phyloP scores from a whole-genome alignment of 2,888 invertebrate genomes.

The Chrysolina haemoptera region DNA sequence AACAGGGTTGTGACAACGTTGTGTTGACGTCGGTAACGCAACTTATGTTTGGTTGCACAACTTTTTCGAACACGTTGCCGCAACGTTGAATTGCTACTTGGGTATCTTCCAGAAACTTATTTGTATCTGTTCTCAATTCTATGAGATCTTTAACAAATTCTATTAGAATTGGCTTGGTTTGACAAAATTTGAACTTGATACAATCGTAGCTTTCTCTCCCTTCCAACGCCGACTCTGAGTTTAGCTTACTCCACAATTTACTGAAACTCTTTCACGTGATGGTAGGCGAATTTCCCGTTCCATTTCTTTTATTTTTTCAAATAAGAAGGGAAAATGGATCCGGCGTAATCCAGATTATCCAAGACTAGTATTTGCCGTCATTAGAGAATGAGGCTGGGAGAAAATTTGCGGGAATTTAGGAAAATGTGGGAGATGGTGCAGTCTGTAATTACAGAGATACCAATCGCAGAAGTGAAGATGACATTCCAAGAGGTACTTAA shows the following conservation, averaged over 20 bases:
- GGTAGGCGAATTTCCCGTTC: conserved; percentile 27
- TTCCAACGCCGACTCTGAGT: conserved; percentile 13
- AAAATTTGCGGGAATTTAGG: background rate
- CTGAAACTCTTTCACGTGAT: conserved; percentile 19
- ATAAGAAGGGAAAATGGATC: conserved; percentile 32
- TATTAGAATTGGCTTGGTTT: too few relatives aligned
- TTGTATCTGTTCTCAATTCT: too few relatives aligned
- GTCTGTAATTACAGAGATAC: background rate
- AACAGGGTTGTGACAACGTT: too few relatives aligned
- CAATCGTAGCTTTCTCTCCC: too few relatives aligned
- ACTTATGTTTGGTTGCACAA: too few relatives aligned
- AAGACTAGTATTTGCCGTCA: conserved; percentile 38
- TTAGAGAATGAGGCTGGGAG: conserved; percentile 3
- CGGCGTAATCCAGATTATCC: conserved; percentile 43
- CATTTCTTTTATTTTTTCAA: conserved; percentile 32
- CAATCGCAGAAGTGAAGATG: background rate
- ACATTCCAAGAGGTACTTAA: background rate
- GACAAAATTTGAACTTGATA: too few relatives aligned
- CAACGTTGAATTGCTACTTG: too few relatives aligned
- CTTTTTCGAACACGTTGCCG: too few relatives aligned
- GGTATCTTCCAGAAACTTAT: too few relatives aligned
- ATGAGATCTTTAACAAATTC: too few relatives aligned
- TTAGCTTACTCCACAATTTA: conserved; percentile 9
- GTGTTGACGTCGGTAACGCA: too few relatives aligned
- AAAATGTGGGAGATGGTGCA: background rate